Percentiles rank a stretch among this genome's conserved stretches.
These are phyloP conservation scores for Zaprionus ghesquierei DNA, from an alignment of 1,140 invertebrate genomes.

Conservation along the genomic window DNA sequence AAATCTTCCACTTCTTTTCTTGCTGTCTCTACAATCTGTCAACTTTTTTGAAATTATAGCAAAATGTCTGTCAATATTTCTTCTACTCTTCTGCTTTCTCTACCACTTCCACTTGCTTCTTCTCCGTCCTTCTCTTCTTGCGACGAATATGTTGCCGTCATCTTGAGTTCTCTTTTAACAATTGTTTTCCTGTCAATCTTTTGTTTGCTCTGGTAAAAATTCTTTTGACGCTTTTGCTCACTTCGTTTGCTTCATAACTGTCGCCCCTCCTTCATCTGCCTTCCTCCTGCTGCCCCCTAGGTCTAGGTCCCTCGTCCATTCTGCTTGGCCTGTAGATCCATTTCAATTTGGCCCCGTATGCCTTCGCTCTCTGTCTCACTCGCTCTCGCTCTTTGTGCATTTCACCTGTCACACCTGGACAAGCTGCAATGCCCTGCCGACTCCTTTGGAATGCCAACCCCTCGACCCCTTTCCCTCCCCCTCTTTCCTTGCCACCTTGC, in stretches of 20 bases:
- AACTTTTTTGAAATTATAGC: too few relatives aligned
- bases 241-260: slow-evolving; percentile 24
- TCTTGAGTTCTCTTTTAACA: background rate
- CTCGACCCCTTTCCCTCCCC: too few relatives aligned
- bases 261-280: too few relatives aligned
- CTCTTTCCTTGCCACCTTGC: background rate
- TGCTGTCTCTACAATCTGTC: too few relatives aligned
- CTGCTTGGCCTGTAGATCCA: slow-evolving; percentile 15
- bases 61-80: too few relatives aligned
- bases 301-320: background rate
- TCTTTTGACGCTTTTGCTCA: background rate
- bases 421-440: background rate
- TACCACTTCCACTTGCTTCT: background rate
- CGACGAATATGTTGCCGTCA: background rate
- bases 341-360: slow-evolving; percentile 7
- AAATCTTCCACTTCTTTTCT: too few relatives aligned
- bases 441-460: background rate
- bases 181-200: background rate
- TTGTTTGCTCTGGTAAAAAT: background rate
- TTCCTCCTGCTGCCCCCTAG: too few relatives aligned
- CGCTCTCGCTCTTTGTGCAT: background rate
- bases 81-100: too few relatives aligned
- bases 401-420: slow-evolving; percentile 31
- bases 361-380: background rate
- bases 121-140: background rate